Conservation (phyloP, 2,888 invertebrate species). For the Chrysolina haemoptera region DNA sequence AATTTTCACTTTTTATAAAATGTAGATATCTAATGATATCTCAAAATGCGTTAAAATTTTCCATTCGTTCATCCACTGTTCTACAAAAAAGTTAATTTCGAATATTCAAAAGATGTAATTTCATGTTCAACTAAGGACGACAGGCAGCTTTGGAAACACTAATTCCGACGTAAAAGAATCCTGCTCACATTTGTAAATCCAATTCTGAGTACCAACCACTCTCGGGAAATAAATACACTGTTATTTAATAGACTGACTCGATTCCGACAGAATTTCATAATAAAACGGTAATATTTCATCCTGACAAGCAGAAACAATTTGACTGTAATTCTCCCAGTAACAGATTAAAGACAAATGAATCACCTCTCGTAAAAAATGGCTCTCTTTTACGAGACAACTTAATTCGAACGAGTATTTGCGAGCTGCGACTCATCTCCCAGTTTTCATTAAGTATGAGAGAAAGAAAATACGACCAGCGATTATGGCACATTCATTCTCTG, state of each 20-base stretch:
- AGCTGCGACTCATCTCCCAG: slow-evolving; percentile 39
- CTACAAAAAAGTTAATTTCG: background rate
- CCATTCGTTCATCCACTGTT: background rate
- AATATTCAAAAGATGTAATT: background rate
- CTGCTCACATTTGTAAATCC: slow-evolving; percentile 3
- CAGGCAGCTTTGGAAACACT: background rate
- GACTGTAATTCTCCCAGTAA: slow-evolving; percentile 38
- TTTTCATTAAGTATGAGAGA: slow-evolving; percentile 45
- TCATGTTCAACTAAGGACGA: background rate
- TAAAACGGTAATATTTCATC: slow-evolving; percentile 41
- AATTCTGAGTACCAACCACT: slow-evolving; percentile 10
- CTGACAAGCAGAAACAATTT: slow-evolving; percentile 42
- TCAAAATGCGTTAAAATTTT: no score
- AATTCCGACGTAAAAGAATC: background rate
- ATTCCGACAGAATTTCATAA: slow-evolving; percentile 35
- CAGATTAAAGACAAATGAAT: slow-evolving; percentile 47
- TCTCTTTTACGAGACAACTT: slow-evolving; percentile 48
- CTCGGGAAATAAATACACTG: slow-evolving; percentile 7
- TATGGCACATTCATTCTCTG: background rate
- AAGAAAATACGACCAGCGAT: slow-evolving; percentile 41
- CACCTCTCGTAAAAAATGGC: slow-evolving; percentile 42
- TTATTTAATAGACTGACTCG: slow-evolving; percentile 14
- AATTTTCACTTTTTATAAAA: no score
- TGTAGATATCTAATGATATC: no score
- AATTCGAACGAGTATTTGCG: slow-evolving; percentile 49